Conservation (phyloP, 2,113 vertebrate species). For the Malurus cyaneus region DNA sequence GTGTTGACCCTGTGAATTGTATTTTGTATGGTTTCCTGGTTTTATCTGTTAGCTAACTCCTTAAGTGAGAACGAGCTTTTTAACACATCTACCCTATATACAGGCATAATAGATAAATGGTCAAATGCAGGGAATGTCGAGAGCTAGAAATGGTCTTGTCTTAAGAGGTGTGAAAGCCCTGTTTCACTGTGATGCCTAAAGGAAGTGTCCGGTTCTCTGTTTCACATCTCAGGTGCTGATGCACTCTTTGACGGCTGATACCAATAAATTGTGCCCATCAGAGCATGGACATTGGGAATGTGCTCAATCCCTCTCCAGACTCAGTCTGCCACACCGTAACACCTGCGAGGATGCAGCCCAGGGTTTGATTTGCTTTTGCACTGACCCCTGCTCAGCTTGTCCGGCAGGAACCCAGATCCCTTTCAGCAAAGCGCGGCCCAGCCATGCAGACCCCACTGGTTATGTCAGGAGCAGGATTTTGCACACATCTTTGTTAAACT, state of each 20-base stretch:
- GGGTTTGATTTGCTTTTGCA: not conserved
- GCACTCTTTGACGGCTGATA: not conserved
- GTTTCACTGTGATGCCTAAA: accelerated
- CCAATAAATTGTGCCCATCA: not conserved
- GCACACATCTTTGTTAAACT: not conserved
- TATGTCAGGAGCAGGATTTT: not conserved
- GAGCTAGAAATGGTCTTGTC: not conserved
- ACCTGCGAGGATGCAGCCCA: not conserved
- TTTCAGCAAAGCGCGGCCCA: not conserved
- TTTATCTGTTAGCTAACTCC: not conserved
- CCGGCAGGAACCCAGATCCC: not conserved
- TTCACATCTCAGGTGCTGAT: not conserved
- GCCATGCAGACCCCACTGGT: no score
- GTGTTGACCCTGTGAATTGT: accelerated
- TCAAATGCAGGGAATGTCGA: not conserved
- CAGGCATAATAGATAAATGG: not conserved
- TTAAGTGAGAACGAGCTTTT: not conserved
- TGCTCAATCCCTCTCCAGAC: not conserved
- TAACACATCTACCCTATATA: not conserved
- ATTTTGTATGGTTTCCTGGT: not conserved
- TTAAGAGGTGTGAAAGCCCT: not conserved
- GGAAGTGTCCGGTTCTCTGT: not conserved
- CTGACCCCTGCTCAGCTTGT: no score
- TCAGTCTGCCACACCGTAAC: not conserved
- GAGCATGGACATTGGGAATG: not conserved